phyloP scores from a whole-genome alignment of 2,797 vertebrate species.

The Anas flavirostris region DNA sequence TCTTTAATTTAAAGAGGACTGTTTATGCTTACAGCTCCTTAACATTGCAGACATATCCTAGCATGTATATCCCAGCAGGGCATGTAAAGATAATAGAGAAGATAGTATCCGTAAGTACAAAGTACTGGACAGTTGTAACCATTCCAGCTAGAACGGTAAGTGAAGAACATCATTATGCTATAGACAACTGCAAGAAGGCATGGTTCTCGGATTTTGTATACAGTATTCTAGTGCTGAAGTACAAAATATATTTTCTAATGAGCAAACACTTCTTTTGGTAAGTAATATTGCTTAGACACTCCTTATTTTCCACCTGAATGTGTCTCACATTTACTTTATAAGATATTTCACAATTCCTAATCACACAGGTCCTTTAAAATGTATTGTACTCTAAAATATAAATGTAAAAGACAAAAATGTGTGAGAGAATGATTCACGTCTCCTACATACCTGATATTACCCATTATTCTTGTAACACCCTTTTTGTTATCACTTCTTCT shows the following conservation, averaged over 20 bases:
- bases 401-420: conserved; percentile 40
- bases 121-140: neutral
- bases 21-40: neutral
- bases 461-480: neutral
- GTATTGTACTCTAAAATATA: conserved; percentile 1
- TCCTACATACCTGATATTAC: neutral
- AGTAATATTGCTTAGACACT: neutral
- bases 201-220: neutral
- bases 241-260: neutral
- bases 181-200: neutral
- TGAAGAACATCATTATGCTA: neutral
- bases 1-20: neutral
- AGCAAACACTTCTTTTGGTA: neutral
- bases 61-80: neutral
- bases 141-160: neutral
- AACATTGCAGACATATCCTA: neutral
- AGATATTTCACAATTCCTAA: conserved; percentile 4
- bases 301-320: neutral
- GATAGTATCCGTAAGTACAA: neutral
- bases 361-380: conserved; percentile 21
- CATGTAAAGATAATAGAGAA: neutral
- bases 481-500: neutral
- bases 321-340: conserved; percentile 15
- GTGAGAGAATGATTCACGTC: conserved; percentile 11
- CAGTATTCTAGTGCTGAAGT: neutral